These are phyloP conservation scores for Papilio elwesi DNA, from an alignment of 2,888 invertebrate genomes.

Conservation along the genomic window DNA sequence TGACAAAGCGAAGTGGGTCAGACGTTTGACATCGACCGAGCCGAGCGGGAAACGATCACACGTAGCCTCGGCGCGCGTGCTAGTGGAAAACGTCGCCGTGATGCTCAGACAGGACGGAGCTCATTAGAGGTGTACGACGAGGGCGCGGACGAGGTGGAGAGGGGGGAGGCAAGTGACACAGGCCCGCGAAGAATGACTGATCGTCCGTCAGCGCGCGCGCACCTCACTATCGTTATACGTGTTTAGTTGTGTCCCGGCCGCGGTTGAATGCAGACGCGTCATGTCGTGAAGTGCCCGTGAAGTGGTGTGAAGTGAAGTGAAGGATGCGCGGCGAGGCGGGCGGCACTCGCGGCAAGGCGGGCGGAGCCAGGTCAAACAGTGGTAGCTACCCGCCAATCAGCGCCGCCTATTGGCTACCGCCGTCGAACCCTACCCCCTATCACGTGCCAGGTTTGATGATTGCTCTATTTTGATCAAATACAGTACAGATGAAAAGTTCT, in stretches of 20 bases:
- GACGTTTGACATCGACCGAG: conserved; percentile 37
- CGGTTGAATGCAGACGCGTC: conserved; percentile 77
- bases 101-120: conserved; percentile 67
- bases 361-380: conserved; percentile 60
- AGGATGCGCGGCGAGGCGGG: conserved; percentile 82
- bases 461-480: conserved; percentile 24
- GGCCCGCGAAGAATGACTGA: conserved; percentile 78
- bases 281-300: conserved; percentile 67
- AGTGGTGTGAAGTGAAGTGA: conserved; percentile 68
- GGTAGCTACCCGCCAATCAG: conserved; percentile 91
- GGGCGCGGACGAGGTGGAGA: conserved; percentile 49
- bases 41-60: conserved; percentile 41
- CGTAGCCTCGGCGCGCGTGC: conserved; percentile 42
- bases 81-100: conserved; percentile 52
- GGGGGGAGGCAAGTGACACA: conserved; percentile 56
- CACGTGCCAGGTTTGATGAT: conserved; percentile 90
- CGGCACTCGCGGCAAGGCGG: conserved; percentile 72
- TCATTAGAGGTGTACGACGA: conserved; percentile 66
- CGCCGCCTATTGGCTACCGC: conserved; percentile 93
- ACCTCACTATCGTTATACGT: conserved; percentile 59
- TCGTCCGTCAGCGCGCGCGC: conserved; percentile 79
- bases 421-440: conserved; percentile 91
- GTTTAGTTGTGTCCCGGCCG: conserved; percentile 74
- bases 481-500: conserved; percentile 1
- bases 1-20: conserved; percentile 37